phyloP scores from a whole-genome alignment of 92 coral and sea anemone species.

The Zoanthus gigantus region DNA sequence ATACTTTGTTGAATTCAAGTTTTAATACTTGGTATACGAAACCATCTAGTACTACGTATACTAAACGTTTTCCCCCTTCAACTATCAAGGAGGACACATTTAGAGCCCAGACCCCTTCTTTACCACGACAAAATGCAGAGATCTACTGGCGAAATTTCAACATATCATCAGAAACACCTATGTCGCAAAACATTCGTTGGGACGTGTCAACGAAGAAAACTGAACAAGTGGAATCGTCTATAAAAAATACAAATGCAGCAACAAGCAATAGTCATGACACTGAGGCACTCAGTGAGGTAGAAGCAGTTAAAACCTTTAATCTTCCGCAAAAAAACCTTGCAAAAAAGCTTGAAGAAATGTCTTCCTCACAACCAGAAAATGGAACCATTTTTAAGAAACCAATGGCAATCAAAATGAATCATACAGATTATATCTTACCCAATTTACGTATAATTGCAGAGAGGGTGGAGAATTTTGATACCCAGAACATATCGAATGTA shows the following conservation, averaged over 20 bases:
- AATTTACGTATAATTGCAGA: slow-evolving; percentile 18
- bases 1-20: background rate
- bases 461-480: background rate
- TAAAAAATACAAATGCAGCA: too few relatives aligned
- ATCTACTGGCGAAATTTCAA: background rate
- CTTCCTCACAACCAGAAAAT: background rate
- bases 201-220: background rate
- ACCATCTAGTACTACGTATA: background rate
- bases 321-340: background rate
- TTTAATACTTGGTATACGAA: background rate
- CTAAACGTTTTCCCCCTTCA: background rate
- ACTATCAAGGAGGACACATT: background rate
- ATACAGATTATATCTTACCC: background rate
- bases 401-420: background rate
- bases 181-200: background rate
- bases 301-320: too few relatives aligned
- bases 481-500: background rate
- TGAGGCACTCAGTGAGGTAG: too few relatives aligned
- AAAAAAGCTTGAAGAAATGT: slow-evolving; percentile 12
- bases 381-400: background rate
- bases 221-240: background rate
- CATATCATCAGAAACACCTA: background rate
- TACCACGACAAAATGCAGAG: background rate
- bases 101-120: background rate
- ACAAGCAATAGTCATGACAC: background rate